Base-by-base conservation (phyloP, 2,113 vertebrate genomes). In the Archilochus colubris region DNA sequence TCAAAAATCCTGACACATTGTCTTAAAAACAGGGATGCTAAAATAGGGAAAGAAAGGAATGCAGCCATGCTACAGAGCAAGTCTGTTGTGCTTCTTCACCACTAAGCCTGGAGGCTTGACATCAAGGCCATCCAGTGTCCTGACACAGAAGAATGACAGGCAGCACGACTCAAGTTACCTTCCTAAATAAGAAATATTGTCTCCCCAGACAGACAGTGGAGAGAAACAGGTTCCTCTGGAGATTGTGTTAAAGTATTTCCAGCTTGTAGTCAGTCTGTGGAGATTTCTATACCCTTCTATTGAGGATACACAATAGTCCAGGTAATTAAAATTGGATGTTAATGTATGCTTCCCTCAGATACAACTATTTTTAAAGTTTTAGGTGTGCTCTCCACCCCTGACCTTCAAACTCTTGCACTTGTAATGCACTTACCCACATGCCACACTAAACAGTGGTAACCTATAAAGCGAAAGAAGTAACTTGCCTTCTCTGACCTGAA, bases 311-410 rank as follows among this genome's bases (percentile, higher is more conserved):
- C 15, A 36, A 25, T 18, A 77, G 33, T 44, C 31, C 24, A 67
- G 20, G 33, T 44, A 67, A 22, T 27, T 77, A 25, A 77, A 72
- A 57, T 11, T 7, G 5, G 2, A 7, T 67, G 13, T 72, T 38
- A 82, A 38, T 0, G 0, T n/a, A 44, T 17, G 38, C 4, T 72
- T 77, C 18, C 25, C 33, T 82, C 38, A 66, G 38, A 9, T 1
- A 3, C 5, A 58, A 73, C 16, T 70, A 58, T 21, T 44, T 80
- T 75, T 70, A 31, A 57, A 72, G 70, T 70, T 46, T 79, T 30
- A 79, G 50, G 46, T 83, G 50, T 33, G 51, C 24, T 64, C 44
- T 70, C 12, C 75, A 54, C 23, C 20, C 33, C 20, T 27, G 44
- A 30, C 25, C 30, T 77, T 77, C 30, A 54, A 33, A 66, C 28